Base-by-base conservation (phyloP, 2,113 vertebrate genomes). In the Stigmatopora argus region DNA sequence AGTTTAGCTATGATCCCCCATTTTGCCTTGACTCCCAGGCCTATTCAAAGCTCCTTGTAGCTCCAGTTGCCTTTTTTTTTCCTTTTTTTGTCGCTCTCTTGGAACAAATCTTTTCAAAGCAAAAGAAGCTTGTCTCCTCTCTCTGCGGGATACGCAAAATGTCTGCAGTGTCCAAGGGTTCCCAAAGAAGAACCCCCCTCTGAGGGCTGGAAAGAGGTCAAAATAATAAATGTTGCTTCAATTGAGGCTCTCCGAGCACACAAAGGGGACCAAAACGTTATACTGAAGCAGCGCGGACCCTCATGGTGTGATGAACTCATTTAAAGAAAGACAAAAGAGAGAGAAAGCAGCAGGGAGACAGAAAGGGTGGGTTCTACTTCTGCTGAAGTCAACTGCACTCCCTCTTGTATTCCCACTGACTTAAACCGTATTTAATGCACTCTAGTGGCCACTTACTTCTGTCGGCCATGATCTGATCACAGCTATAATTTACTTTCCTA, bases 201-300 rank as follows among this genome's bases (percentile, higher is more conserved):
- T 91, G 91, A 90, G 88, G 88, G 86, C 83, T 85, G 83, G 81
- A 92, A 80, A 92, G 89, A 93, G 92, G 92, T 93, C 92, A 92
- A 93, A 93, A 92, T 92, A 93, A 93, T 93, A 93, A 93, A 93
- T 93, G 92, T 93, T 91, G 89, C 87, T 89, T 88, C 90, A 90
- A 92, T 90, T 92, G 91, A 92, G 89, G 87, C 82, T 86, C 90
- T 88, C 75, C 64, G 21, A 64, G 31, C 70, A 41, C 76, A 93
- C 90, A 93, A 92, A 90, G 74, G 82, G 79, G 86, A 90, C 38
- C 91, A 89, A 91, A 92, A 92, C 88, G 88, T 87, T 92, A 91
- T 90, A 91, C 88, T 90, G 85, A 88, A 88, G 89, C 89, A 85
- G 83, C 79, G 80, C 82, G 76, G 88, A 84, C 86, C 86, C 90